These are phyloP conservation scores for Whitmania pigra DNA, from an alignment of 1,140 invertebrate genomes.

Conservation along the genomic window DNA sequence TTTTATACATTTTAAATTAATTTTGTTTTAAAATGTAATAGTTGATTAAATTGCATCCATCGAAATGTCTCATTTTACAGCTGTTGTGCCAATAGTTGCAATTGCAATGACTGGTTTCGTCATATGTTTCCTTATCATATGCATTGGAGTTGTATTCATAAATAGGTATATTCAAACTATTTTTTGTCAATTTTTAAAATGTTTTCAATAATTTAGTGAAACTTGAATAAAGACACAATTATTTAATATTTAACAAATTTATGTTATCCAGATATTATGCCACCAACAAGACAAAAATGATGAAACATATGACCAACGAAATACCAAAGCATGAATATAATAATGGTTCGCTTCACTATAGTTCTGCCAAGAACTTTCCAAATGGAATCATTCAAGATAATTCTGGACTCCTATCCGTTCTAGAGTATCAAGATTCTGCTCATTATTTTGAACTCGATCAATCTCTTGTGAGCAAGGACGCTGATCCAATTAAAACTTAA, in stretches of 20 bases:
- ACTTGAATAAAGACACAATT: background rate
- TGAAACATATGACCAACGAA: background rate
- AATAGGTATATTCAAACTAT: background rate
- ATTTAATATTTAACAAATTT: background rate
- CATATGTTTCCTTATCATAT: background rate
- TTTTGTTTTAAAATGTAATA: too few species aligned
- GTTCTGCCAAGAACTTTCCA: background rate
- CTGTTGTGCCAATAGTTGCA: background rate
- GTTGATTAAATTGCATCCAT: background rate
- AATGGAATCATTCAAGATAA: background rate
- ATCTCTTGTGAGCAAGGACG: constrained; percentile 1
- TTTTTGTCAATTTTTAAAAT: background rate
- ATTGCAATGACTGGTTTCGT: constrained; percentile 9
- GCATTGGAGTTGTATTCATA: constrained; percentile 1
- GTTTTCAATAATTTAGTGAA: background rate
- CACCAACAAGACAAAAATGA: background rate
- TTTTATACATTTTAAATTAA: too few species aligned
- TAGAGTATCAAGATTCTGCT: background rate
- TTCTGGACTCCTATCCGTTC: background rate
- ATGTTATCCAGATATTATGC: constrained; percentile 1
- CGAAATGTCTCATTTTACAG: background rate
- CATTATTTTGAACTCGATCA: constrained; percentile 12
- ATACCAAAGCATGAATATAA: background rate
- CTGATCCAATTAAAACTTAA: too few species aligned
- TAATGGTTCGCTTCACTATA: background rate